These are phyloP conservation scores for Ophiothrix spiculata DNA, from an alignment of 35 echinoderm and acorn worm species.

Conservation along the genomic window DNA sequence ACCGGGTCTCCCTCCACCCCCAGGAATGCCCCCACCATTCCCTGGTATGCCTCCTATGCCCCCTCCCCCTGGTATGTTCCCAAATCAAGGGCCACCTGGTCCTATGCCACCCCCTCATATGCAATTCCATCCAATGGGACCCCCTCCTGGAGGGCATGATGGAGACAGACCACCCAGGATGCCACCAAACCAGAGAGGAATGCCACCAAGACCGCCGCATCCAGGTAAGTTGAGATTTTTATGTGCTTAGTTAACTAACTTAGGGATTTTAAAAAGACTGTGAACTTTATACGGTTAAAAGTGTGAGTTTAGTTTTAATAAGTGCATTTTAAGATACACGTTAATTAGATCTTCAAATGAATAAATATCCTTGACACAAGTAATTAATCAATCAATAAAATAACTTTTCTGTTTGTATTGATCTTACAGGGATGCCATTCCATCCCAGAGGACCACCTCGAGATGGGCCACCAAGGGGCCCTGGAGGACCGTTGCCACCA, in stretches of 20 bases:
- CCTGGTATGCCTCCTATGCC: slow-evolving; percentile 45
- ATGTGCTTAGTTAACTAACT: not conserved
- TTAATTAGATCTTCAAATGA: not conserved
- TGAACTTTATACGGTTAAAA: not conserved
- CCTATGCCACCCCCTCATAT: not conserved
- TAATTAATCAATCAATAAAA: not conserved
- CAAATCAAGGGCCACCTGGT: not conserved
- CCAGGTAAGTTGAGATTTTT: not conserved
- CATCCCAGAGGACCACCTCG: slow-evolving; percentile 26
- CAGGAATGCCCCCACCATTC: slow-evolving; percentile 63
- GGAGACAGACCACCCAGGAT: slow-evolving; percentile 36
- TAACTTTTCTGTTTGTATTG: not conserved
- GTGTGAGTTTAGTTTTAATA: slow-evolving; percentile 12
- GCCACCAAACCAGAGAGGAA: slow-evolving; percentile 14
- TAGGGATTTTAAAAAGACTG: not conserved
- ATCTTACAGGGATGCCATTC: slow-evolving; percentile 37
- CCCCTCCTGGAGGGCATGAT: slow-evolving; percentile 28
- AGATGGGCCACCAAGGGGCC: slow-evolving; percentile 8
- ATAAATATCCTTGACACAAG: not conserved
- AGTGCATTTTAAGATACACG: not conserved
- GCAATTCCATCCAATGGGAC: slow-evolving; percentile 17
- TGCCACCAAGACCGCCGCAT: slow-evolving; percentile 21
- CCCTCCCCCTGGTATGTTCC: slow-evolving; percentile 14
- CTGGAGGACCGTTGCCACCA: slow-evolving; percentile 11
- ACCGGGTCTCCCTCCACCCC: slow-evolving; percentile 60